Evolutionary conservation across 2,797 vertebrate genomes (phyloP).

Genomic region (Myotis vivesi): DNA sequence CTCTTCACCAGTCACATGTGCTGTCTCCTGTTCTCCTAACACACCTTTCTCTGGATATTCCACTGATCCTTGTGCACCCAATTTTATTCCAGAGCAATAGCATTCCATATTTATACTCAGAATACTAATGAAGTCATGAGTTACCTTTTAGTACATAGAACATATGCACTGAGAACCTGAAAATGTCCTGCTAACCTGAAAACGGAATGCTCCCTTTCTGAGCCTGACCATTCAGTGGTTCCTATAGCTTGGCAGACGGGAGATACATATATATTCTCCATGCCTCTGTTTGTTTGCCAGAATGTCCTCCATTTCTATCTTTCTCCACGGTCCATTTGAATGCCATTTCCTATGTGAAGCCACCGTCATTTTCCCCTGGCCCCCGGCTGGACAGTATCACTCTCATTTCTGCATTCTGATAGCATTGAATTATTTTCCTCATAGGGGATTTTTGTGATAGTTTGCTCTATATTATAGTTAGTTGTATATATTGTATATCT

Average conservation of each 20-base stretch:
- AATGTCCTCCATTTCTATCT: not conserved
- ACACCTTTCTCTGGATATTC: not conserved
- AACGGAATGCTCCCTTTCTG: not conserved
- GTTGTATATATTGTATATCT: not conserved
- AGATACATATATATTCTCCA: not conserved
- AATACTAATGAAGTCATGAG: constrained; percentile 17
- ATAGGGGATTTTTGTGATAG: not conserved
- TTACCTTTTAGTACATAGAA: not conserved
- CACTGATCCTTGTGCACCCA: not conserved
- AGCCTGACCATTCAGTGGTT: not conserved
- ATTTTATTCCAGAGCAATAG: constrained; percentile 31
- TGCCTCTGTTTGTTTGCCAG: not conserved
- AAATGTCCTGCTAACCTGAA: not conserved
- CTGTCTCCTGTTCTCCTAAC: not conserved
- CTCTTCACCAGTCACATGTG: not conserved
- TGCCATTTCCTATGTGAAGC: not conserved
- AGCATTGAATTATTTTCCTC: not conserved
- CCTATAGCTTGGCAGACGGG: not conserved
- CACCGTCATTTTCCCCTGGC: not conserved
- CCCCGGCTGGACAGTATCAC: not conserved
- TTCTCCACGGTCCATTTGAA: not conserved
- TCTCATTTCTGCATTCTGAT: not conserved
- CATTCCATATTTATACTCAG: not conserved
- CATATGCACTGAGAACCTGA: not conserved
- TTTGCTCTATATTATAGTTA: not conserved